Percentiles rank a stretch among this genome's conserved stretches.
phyloP scores from a whole-genome alignment of 1,140 invertebrate species.

The Heliconius melpomene region DNA sequence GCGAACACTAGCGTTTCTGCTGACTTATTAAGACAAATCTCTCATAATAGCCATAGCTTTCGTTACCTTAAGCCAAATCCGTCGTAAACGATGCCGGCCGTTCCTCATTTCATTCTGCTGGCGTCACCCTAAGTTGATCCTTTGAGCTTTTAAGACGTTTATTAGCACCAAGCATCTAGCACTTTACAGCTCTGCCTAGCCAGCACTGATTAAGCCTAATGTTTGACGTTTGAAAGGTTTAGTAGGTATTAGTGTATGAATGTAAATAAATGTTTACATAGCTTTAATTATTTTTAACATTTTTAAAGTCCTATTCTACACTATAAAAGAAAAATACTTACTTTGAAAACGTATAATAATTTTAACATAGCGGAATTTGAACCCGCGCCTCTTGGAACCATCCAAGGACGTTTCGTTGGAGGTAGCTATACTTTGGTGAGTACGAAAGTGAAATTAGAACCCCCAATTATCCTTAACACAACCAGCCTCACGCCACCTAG shows the following conservation, averaged over 20 bases:
- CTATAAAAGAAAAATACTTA: too few species aligned
- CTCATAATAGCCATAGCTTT: conserved; percentile 36
- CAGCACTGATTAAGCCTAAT: background rate
- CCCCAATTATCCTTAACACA: too few species aligned
- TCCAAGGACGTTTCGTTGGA: too few species aligned
- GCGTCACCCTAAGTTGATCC: conserved; percentile 45
- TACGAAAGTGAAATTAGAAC: too few species aligned
- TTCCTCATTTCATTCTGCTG: conserved; percentile 32
- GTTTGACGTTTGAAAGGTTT: background rate
- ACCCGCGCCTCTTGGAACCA: too few species aligned
- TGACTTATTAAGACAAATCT: conserved; percentile 31
- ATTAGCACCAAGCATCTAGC: conserved; percentile 34
- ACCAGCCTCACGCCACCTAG: too few species aligned
- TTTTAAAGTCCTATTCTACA: too few species aligned
- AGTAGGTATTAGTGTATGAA: background rate
- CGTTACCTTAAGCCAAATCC: conserved; percentile 33
- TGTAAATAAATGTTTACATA: too few species aligned
- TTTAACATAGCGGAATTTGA: too few species aligned
- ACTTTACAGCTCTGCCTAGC: conserved; percentile 33
- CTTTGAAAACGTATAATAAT: too few species aligned
- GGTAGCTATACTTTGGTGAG: too few species aligned
- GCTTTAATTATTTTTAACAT: too few species aligned
- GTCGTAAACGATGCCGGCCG: conserved; percentile 37
- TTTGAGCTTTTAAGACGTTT: conserved; percentile 42
- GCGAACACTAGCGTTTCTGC: background rate